These are phyloP conservation scores for Pycnomerus fuliginosus DNA, from an alignment of 2,888 invertebrate genomes.

Conservation along the genomic window DNA sequence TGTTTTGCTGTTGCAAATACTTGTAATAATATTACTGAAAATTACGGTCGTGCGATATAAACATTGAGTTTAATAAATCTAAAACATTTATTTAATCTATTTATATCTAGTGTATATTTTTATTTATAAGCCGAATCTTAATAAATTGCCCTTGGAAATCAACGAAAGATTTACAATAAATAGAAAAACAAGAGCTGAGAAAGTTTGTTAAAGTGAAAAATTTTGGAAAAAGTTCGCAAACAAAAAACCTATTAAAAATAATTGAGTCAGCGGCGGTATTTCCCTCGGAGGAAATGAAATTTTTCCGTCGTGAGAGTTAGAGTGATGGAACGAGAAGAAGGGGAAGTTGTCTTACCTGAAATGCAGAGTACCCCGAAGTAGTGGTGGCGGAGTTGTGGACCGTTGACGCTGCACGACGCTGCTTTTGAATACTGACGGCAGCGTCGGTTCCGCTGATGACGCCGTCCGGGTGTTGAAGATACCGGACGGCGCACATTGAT, in stretches of 20 bases:
- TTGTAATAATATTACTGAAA: slow-evolving; percentile 5
- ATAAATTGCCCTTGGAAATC: slow-evolving; percentile 9
- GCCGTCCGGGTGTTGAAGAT: slow-evolving; percentile 26
- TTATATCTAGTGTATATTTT: slow-evolving; percentile 12
- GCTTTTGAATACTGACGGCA: slow-evolving; percentile 23
- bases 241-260: slow-evolving; percentile 1
- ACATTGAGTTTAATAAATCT: slow-evolving; percentile 2
- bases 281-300: slow-evolving; percentile 10
- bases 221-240: slow-evolving; percentile 3
- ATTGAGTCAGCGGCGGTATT: slow-evolving; percentile 5
- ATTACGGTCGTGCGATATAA: background rate
- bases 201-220: slow-evolving; percentile 1
- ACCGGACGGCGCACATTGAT: slow-evolving; percentile 30
- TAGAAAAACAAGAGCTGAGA: background rate
- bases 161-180: no score
- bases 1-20: slow-evolving; percentile 13
- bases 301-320: slow-evolving; percentile 2
- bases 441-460: slow-evolving; percentile 27
- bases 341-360: slow-evolving; percentile 18
- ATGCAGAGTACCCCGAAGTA: slow-evolving; percentile 16
- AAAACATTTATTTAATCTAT: slow-evolving; percentile 8
- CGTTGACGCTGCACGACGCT: slow-evolving; percentile 20
- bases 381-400: slow-evolving; percentile 3
- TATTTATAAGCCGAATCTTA: slow-evolving; percentile 13
- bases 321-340: background rate